Conservation (phyloP, 2,888 invertebrate genomes). For the Temnothorax rugatulus region DNA sequence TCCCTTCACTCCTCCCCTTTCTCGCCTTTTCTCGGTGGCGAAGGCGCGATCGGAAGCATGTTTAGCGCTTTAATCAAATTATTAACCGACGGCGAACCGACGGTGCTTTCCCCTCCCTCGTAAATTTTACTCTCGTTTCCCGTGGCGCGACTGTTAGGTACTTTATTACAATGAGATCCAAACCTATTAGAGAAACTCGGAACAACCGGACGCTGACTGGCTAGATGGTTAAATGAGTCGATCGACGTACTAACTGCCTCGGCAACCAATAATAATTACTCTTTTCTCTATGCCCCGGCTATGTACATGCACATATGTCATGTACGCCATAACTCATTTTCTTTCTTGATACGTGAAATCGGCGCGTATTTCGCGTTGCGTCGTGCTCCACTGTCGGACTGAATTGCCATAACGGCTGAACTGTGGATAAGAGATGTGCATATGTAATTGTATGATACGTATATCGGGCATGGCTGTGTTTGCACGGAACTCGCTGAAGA, state of each 20-base stretch:
- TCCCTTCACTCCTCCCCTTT: constrained; percentile 46
- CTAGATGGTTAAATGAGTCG: constrained; percentile 36
- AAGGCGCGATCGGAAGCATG: background rate
- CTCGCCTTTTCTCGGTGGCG: constrained; percentile 38
- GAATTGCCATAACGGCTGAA: constrained; percentile 63
- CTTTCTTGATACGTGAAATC: constrained; percentile 65
- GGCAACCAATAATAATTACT: constrained; percentile 48
- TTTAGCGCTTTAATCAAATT: constrained; percentile 45
- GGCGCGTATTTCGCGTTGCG: constrained; percentile 40
- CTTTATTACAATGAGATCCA: constrained; percentile 48
- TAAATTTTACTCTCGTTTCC: constrained; percentile 47
- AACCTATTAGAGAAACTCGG: constrained; percentile 45
- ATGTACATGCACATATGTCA: background rate
- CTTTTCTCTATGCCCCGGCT: constrained; percentile 19
- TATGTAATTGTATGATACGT: constrained; percentile 40
- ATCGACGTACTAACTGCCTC: constrained; percentile 26
- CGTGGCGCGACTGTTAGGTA: constrained; percentile 29
- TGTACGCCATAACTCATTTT: constrained; percentile 35
- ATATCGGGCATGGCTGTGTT: constrained; percentile 10
- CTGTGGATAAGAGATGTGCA: constrained; percentile 56
- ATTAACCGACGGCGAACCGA: constrained; percentile 24
- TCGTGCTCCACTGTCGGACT: constrained; percentile 36
- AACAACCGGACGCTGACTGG: constrained; percentile 25
- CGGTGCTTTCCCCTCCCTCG: constrained; percentile 52
- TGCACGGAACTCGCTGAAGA: constrained; percentile 65